These are phyloP conservation scores for Batillaria attramentaria DNA, from an alignment of 1,140 invertebrate species.

Conservation along the genomic window DNA sequence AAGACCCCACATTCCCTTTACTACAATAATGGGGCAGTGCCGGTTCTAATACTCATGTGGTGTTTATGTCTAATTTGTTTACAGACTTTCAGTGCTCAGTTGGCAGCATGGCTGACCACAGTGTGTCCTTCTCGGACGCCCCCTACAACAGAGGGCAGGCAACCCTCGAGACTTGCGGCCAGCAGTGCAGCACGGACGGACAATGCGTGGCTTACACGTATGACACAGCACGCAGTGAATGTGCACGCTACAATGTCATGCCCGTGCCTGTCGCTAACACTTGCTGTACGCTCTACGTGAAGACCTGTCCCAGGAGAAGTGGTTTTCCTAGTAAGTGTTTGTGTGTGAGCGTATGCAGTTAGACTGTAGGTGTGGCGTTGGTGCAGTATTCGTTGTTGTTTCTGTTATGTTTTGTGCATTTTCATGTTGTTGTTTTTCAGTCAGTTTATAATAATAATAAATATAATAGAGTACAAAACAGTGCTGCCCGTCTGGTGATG, in stretches of 20 bases:
- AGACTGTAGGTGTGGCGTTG: too few relatives aligned
- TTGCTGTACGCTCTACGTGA: conserved; percentile 42
- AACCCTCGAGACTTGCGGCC: neutral
- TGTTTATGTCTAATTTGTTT: too few relatives aligned
- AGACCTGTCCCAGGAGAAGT: conserved; percentile 41
- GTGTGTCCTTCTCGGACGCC: neutral
- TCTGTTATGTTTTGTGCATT: too few relatives aligned
- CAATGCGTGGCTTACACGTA: conserved; percentile 29
- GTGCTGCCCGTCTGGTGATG: too few relatives aligned
- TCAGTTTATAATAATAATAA: too few relatives aligned
- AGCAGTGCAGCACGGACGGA: neutral
- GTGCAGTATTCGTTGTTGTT: too few relatives aligned
- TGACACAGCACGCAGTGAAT: conserved; percentile 16
- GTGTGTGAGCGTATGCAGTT: too few relatives aligned
- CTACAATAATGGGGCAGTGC: too few relatives aligned
- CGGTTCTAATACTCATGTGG: too few relatives aligned
- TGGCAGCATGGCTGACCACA: neutral
- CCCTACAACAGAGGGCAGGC: neutral
- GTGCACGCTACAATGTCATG: conserved; percentile 23
- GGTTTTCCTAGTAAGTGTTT: conserved; percentile 17
- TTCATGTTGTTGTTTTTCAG: too few relatives aligned
- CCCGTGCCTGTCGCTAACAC: conserved; percentile 24
- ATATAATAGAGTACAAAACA: too few relatives aligned
- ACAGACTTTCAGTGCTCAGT: conserved; percentile 18
- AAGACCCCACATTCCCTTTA: too few relatives aligned